Evolutionary conservation across 92 coral and sea anemone genomes (phyloP), one percentile per base, ranked within the genome.

Genomic region (Palythoa heliodiscus): DNA sequence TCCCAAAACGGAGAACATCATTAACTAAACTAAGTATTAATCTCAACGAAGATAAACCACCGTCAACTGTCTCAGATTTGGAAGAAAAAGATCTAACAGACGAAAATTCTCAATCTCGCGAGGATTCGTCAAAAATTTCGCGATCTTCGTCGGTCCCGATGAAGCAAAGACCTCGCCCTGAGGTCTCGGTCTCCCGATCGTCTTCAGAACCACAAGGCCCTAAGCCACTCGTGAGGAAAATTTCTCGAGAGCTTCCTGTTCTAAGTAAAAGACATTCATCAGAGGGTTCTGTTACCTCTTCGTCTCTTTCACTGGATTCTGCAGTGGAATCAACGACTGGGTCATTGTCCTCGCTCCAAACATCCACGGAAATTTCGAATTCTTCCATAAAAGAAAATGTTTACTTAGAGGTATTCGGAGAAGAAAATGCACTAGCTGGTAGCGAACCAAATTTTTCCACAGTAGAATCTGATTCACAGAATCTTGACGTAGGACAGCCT

Each of bases 121-220:
- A 93, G 1, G 98, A 95, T 17, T 66, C 93, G 2, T 69, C 87
- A 57, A 93, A 80, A 83, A 82, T 96, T 35, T 86, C 93, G 0
- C 95, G 98, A 5, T 96, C 98, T 3, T 92, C 98, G 14, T 96
- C 98, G 37, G 98, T 93, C 52, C 98, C 98, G 4, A 86, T 76
- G 66, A 88, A 94, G 47, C 93, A 93, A 38, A 89, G 96, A 40
- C 93, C 93, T 38, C 98, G 97, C 64, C 95, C 80, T 25, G 97
- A 91, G 29, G 88, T 88, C 10, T 78, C 91, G 2, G 89, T 85
- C 7, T 86, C 95, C 22, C 95, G 98, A 14, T 96, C 98, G 7
- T 92, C 95, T 25, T 96, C 98, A 9, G 98, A 89, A 38, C 98
- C 96, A 17, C 95, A 89, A 84, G 93, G 94, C 35, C 89, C 94